Percentiles rank a stretch among this genome's conserved stretches.
phyloP scores from a whole-genome alignment of 2,113 vertebrate species.

The Microcebus jonahi region DNA sequence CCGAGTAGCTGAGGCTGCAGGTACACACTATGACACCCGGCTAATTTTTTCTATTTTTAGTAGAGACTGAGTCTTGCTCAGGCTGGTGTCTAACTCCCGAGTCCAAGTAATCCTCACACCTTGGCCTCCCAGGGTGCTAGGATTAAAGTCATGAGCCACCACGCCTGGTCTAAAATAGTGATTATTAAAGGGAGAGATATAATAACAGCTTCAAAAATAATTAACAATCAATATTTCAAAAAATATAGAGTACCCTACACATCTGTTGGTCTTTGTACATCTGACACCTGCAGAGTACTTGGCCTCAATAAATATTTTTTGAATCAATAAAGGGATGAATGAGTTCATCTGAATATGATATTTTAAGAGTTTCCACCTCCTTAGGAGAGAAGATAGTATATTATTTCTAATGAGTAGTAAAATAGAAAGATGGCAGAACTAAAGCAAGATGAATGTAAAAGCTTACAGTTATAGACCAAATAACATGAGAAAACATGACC shows the following conservation, averaged over 20 bases:
- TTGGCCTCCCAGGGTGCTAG: too few relatives aligned
- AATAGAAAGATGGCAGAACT: slow-evolving; percentile 6
- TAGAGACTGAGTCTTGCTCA: too few relatives aligned
- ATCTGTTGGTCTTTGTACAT: not conserved
- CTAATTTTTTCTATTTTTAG: too few relatives aligned
- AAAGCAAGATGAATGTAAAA: not conserved
- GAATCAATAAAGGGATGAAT: not conserved
- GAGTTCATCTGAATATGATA: not conserved
- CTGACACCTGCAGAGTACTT: not conserved
- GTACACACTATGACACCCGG: too few relatives aligned
- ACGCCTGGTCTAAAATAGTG: not conserved
- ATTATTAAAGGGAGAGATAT: not conserved
- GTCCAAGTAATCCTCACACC: too few relatives aligned
- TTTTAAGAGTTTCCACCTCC: not conserved
- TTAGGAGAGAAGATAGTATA: not conserved
- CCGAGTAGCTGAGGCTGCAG: too few relatives aligned
- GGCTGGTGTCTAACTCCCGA: too few relatives aligned
- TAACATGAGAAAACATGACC: not conserved
- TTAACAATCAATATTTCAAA: not conserved
- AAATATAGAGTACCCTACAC: not conserved
- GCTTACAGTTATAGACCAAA: not conserved
- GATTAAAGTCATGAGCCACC: too few relatives aligned
- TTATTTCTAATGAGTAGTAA: not conserved
- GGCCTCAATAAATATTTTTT: not conserved
- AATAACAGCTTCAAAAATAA: not conserved